Evolutionary conservation across 2,888 invertebrate species (phyloP).

Genomic region (Charanyca ferruginea): DNA sequence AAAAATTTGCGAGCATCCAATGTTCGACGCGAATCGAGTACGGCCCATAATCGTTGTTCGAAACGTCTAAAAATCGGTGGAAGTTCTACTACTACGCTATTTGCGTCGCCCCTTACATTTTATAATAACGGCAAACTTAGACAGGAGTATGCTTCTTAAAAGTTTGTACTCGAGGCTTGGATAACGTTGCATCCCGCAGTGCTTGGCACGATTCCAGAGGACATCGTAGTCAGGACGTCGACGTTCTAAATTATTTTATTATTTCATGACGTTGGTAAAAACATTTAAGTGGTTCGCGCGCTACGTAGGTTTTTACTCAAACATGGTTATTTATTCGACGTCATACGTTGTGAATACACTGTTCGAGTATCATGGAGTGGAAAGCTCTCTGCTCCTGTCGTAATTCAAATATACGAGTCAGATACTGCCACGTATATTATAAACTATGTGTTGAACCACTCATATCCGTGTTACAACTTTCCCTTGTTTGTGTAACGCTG

Average conservation of each 20-base stretch:
- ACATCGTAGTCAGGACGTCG: slow-evolving; percentile 72
- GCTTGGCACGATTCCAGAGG: slow-evolving; percentile 78
- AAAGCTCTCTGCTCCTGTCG: slow-evolving; percentile 65
- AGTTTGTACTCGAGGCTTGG: slow-evolving; percentile 74
- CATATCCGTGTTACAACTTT: slow-evolving; percentile 55
- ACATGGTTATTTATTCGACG: slow-evolving; percentile 60
- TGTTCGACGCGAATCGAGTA: slow-evolving; percentile 60
- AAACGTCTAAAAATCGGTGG: slow-evolving; percentile 74
- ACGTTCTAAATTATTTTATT: slow-evolving; percentile 83
- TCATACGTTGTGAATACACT: slow-evolving; percentile 59
- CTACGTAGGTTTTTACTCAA: slow-evolving; percentile 56
- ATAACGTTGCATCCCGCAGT: slow-evolving; percentile 75
- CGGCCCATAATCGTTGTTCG: slow-evolving; percentile 75
- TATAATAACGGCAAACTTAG: slow-evolving; percentile 79
- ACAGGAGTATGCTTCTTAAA: slow-evolving; percentile 78
- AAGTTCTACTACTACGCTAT: slow-evolving; percentile 67
- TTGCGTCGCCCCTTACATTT: slow-evolving; percentile 75
- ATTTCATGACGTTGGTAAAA: slow-evolving; percentile 76
- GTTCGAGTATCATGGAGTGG: slow-evolving; percentile 59
- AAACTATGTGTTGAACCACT: slow-evolving; percentile 64
- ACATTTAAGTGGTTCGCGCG: slow-evolving; percentile 65
- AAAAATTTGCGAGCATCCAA: slow-evolving; percentile 76
- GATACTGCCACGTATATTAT: slow-evolving; percentile 68
- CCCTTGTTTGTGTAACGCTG: slow-evolving; percentile 21
- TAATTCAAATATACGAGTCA: slow-evolving; percentile 71